Conservation (phyloP, 2,113 vertebrate species). For the Fulica atra region DNA sequence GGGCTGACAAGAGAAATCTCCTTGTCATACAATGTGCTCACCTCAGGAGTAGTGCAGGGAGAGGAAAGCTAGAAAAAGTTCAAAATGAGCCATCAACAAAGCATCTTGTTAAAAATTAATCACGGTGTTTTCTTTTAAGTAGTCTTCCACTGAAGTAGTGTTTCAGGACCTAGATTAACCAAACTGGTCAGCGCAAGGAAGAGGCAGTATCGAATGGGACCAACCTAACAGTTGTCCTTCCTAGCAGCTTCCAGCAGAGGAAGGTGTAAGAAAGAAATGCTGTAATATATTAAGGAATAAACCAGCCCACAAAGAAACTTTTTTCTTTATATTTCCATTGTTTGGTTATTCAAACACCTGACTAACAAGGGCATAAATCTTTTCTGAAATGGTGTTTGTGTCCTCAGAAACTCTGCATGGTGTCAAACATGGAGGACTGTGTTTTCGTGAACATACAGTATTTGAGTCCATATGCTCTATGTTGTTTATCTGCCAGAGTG, state of each 20-base stretch:
- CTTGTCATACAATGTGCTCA: neutral
- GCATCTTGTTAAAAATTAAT: neutral
- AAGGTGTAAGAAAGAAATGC: neutral
- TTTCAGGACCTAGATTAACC: neutral
- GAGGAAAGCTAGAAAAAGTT: neutral
- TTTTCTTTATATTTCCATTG: neutral
- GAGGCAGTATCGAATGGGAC: neutral
- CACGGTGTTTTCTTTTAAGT: neutral
- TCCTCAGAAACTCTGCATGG: neutral
- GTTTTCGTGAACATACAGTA: neutral
- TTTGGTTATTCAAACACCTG: neutral
- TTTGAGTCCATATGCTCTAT: constrained; percentile 33
- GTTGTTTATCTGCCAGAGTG: constrained; percentile 48
- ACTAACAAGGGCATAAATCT: neutral
- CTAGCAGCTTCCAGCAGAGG: neutral
- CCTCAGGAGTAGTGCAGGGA: neutral
- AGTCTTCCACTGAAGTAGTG: neutral
- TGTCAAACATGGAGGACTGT: neutral
- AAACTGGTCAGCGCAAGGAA: neutral
- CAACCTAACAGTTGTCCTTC: neutral
- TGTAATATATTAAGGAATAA: neutral
- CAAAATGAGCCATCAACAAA: neutral
- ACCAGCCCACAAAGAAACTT: neutral
- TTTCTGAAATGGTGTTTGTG: neutral
- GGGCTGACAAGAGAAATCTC: neutral